Evolutionary conservation across 2,888 invertebrate genomes (phyloP).

Genomic region (Synergus itoensis): DNA sequence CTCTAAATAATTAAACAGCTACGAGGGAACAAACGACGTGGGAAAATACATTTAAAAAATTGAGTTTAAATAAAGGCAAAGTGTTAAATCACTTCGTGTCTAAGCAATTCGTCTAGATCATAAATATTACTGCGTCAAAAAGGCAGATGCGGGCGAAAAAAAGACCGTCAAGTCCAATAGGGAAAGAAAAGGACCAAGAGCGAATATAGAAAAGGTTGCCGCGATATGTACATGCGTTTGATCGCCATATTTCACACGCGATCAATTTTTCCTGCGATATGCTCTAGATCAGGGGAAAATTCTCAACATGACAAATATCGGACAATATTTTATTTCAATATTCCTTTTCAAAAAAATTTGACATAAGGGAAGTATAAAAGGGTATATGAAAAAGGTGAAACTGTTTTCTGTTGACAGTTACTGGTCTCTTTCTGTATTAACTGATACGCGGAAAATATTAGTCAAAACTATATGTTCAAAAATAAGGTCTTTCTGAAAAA

Average conservation of each 20-base stretch:
- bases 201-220: constrained; percentile 14
- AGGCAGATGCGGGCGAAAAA: not conserved
- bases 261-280: constrained; percentile 31
- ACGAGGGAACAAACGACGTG: not conserved
- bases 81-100: constrained; percentile 16
- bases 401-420: no score
- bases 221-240: constrained; percentile 23
- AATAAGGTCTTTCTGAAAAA: no score
- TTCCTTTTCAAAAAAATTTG: not conserved
- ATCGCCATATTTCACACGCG: constrained; percentile 25
- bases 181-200: constrained; percentile 27
- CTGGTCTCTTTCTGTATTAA: no score
- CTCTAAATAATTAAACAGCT: no score
- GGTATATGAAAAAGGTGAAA: not conserved
- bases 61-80: not conserved
- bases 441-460: no score
- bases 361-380: not conserved
- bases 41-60: not conserved
- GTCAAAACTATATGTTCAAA: no score
- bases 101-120: not conserved
- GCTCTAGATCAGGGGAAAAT: constrained; percentile 2
- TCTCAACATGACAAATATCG: constrained; percentile 34
- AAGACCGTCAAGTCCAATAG: not conserved
- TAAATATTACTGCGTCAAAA: constrained; percentile 24
- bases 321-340: constrained; percentile 29